Evolutionary conservation across 2,113 vertebrate genomes (phyloP), one percentile per base, ranked within the genome.

Genomic region (Phyllostomus discolor): DNA sequence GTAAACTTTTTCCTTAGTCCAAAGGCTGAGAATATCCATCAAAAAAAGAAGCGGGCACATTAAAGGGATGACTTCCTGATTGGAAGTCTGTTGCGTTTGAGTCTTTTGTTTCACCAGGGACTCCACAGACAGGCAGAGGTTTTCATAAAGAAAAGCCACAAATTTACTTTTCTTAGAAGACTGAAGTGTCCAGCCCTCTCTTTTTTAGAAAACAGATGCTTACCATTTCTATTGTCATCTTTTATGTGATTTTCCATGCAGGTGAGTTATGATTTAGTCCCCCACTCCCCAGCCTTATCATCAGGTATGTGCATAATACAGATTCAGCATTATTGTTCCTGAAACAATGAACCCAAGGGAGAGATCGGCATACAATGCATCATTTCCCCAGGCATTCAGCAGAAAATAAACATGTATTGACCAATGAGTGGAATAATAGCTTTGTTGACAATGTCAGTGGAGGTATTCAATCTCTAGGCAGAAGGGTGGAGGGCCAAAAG

Each of bases 361-460:
- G 93, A 97, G 90, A 97, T 97, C 92, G 90, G 62, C 67, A 81
- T 52, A 86, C 22, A 46, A 46, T 5, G 67, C 92, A 97, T 97
- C 0, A 64, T 91, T 96, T 98, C 91, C 48, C 4, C 22, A 94
- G 96, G 95, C 96, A 98, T 94, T 94, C 87, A 94, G 94, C 90
- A 97, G 97, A 98, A 98, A 98, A 98, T 97, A 92, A 98, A 95
- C 95, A 95, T 2, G 17, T 85, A 98, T 66, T 97, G 97, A 96
- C 97, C 98, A 97, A 81, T 82, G 97, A 98, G 95, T 87, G 94
- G 97, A 98, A 98, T 98, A 98, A 98, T 96, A 96, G 89, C 89
- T 98, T 96, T 98, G 98, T 94, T 98, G 98, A 98, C 96, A 97
- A 76, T 76, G 90, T 97, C 93, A 87, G 70, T 14, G 41, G 91